Evolutionary conservation across 53 echinoderm and acorn worm genomes (phyloP), one percentile per base, ranked within the genome.

Genomic region (Mesocentrotus franciscanus): DNA sequence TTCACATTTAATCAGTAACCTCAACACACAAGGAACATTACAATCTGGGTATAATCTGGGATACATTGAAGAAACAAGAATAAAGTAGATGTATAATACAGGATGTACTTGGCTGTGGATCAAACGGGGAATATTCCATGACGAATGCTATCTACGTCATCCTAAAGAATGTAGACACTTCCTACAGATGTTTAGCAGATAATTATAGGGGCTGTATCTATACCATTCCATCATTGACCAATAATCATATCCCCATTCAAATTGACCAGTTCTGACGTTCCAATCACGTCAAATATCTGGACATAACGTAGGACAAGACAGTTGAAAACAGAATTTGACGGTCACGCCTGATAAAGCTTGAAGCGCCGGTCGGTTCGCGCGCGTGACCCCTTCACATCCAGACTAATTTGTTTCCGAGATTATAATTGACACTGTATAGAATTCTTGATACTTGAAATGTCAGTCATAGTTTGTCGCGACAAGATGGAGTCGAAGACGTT

Each of bases 361-460:
- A 57, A 87, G 87, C 87, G 87, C 87, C 59, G 26, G 10, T 58
- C 57, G 13, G n/a, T 58, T 87, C 87, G 59, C 87, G 58, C 58
- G 10, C 87, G 57, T 87, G 87, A 87, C 87, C 87, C 87, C 87
- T 57, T 87, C 87, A 27, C n/a, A 87, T 58, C 87, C 59, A 87
- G 27, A 87, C 27, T 58, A 87, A 87, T 87, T 87, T 87, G 87
- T 87, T 59, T 87, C 29, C n/a, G 87, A 87, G 87, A 87, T 87
- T 87, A 87, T 87, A 87, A 58, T 58, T 57, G 87, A 87, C 87
- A 87, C 58, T 87, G 87, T 87, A 87, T 87, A 58, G n/a, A 12
- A 87, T 57, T 56, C 58, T 57, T 10, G 87, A 57, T 87, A 87
- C 87, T 87, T 87, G 57, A 87, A 87, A 87, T 58, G 87, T 87